phyloP scores from a whole-genome alignment of 2,113 vertebrate species.

The Rostratula benghalensis region DNA sequence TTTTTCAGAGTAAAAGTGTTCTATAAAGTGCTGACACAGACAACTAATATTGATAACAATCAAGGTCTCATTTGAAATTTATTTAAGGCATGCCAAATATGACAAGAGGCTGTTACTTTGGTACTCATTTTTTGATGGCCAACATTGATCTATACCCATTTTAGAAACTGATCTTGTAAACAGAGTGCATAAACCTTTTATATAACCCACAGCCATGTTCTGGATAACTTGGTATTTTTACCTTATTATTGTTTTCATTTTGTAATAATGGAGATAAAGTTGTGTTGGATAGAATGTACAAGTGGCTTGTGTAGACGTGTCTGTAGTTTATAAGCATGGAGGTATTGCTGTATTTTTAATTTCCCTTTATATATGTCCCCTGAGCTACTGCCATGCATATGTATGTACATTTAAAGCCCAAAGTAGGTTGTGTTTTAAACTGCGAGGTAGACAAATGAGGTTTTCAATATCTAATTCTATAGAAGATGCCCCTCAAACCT shows the following conservation, averaged over 20 bases:
- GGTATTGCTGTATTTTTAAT: not conserved
- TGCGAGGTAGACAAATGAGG: conserved; percentile 32
- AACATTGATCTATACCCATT: not conserved
- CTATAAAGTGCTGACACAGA: conserved; percentile 10
- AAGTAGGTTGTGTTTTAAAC: conserved; percentile 14
- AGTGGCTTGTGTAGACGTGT: not conserved
- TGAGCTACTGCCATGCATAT: not conserved
- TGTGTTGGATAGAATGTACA: not conserved
- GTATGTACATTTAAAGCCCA: not conserved
- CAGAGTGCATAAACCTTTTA: conserved; percentile 1
- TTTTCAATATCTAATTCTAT: conserved; percentile 50
- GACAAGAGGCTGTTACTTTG: conserved; percentile 5
- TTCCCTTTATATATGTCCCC: not conserved
- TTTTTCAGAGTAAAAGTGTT: not conserved
- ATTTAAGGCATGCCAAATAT: conserved; percentile 9
- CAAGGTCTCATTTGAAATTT: not conserved
- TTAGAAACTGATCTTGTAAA: conserved; percentile 45
- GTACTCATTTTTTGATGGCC: conserved; percentile 18
- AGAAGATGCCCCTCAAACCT: conserved; percentile 53
- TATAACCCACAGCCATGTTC: not conserved
- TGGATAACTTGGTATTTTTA: conserved; percentile 14
- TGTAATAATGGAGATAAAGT: not conserved
- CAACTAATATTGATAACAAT: conserved; percentile 1
- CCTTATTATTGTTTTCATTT: conserved; percentile 44
- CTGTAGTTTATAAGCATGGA: not conserved